Conservation (phyloP, 2,113 vertebrate species). For the Pseudolaguvia tuberculata region DNA sequence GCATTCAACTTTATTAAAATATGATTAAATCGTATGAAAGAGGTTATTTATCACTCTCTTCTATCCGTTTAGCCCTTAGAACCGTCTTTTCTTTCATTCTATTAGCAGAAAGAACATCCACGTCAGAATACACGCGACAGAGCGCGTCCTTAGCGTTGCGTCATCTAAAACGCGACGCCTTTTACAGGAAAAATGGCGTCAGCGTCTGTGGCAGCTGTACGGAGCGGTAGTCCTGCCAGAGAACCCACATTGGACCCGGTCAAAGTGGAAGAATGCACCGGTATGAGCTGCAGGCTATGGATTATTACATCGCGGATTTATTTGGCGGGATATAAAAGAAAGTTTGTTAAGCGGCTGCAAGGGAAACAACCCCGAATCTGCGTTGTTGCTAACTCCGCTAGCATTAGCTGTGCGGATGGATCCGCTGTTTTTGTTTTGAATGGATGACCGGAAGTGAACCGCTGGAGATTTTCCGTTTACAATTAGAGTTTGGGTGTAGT, state of each 20-base stretch:
- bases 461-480: background rate
- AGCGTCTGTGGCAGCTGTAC: constrained; percentile 59
- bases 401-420: background rate
- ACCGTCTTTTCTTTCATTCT: too few relatives aligned
- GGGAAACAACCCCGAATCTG: too few relatives aligned
- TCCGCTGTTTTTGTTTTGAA: background rate
- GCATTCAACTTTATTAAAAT: too few relatives aligned
- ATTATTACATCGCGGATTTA: background rate
- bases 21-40: too few relatives aligned
- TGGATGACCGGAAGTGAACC: background rate
- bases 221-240: constrained; percentile 64
- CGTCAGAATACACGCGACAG: background rate
- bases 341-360: background rate
- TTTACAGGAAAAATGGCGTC: constrained; percentile 52
- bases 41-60: too few relatives aligned
- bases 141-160: background rate
- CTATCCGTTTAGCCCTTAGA: too few relatives aligned
- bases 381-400: background rate
- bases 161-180: background rate
- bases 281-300: constrained; percentile 41
- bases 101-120: too few relatives aligned
- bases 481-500: background rate
- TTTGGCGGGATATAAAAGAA: background rate
- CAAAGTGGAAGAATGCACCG: constrained; percentile 67
- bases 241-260: constrained; percentile 60